A percentile compares a stretch with the other conserved stretches of the same genome.
Evolutionary conservation across 2,888 invertebrate genomes (phyloP).

Genomic region (Galerucella pusilla): DNA sequence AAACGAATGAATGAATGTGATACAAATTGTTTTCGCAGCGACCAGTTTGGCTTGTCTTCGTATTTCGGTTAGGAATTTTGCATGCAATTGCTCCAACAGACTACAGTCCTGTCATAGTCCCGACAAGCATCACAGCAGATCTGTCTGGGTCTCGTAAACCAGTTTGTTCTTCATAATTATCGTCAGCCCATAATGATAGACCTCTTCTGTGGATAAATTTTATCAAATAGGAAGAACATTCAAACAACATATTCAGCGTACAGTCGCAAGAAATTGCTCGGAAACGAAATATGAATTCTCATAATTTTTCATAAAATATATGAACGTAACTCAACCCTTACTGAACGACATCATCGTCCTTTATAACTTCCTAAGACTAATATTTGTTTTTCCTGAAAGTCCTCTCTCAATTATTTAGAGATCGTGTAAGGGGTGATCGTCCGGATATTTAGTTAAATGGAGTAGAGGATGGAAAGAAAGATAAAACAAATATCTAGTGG

Average conservation of each 20-base stretch:
- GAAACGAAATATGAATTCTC: neutral
- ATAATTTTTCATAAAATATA: neutral
- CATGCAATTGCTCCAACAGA: too few species aligned
- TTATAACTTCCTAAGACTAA: conserved; percentile 33
- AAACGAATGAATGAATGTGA: too few species aligned
- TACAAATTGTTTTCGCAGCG: too few species aligned
- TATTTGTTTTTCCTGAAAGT: conserved; percentile 35
- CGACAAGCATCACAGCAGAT: too few species aligned
- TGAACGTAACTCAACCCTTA: neutral
- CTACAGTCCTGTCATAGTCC: too few species aligned
- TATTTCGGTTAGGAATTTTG: too few species aligned
- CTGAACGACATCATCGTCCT: conserved; percentile 7
- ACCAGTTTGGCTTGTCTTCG: too few species aligned
- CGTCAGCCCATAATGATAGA: too few species aligned
- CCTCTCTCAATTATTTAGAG: conserved; percentile 50
- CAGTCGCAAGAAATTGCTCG: neutral
- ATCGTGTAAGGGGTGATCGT: conserved; percentile 43
- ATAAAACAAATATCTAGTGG: conserved; percentile 58
- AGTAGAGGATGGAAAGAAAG: conserved; percentile 43
- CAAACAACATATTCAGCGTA: neutral
- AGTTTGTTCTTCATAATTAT: too few species aligned
- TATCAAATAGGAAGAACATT: too few species aligned
- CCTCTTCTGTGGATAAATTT: too few species aligned
- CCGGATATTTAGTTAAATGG: conserved; percentile 56
- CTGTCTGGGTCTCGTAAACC: too few species aligned